Evolutionary conservation across 2,797 vertebrate species (phyloP), one percentile per base, ranked within the genome.

Genomic region (Sylvia borin): DNA sequence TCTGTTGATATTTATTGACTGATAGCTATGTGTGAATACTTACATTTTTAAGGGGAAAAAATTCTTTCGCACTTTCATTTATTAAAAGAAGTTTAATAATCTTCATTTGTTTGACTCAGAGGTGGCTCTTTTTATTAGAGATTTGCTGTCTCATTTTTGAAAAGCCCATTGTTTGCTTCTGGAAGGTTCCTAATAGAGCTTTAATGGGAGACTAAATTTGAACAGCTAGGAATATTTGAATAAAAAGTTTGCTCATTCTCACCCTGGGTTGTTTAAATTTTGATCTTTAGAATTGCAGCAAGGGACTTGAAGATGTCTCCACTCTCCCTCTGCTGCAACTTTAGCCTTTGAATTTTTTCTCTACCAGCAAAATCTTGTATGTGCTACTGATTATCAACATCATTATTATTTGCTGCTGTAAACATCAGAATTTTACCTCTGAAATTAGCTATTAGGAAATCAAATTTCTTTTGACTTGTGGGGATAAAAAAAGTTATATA

Each of bases 111-210:
- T 93, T 84, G 64, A 66, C 60, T 85, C 42, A 26, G n/a, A 75
- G 64, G 89, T 95, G 71, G 60, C 38, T 95, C 57, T 86, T 85
- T 90, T 85, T 92, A 85, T 90, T 86, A 85, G 75, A 91, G 85
- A 92, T 75, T 83, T 92, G 57, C 94, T 95, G 82, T 88, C 81
- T 95, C 73, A 43, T 68, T 90, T 96, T 92, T 95, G 85, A 95
- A 95, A 95, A 93, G 91, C 76, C 58, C 10, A 68, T 96, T 96
- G 85, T 95, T 92, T 96, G 94, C 90, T 38, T 92, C 45, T 85
- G 85, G 81, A 77, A 78, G 47, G 54, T 47, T 90, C 88, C 88
- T 91, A 88, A 78, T 84, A 93, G 82, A 75, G 66, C 73, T 95
- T 95, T 90, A 86, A 66, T 40, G 72, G 62, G 54, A 72, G 62